Evolutionary conservation across 2,113 vertebrate genomes (phyloP).

Genomic region (Thryonomys swinderianus): DNA sequence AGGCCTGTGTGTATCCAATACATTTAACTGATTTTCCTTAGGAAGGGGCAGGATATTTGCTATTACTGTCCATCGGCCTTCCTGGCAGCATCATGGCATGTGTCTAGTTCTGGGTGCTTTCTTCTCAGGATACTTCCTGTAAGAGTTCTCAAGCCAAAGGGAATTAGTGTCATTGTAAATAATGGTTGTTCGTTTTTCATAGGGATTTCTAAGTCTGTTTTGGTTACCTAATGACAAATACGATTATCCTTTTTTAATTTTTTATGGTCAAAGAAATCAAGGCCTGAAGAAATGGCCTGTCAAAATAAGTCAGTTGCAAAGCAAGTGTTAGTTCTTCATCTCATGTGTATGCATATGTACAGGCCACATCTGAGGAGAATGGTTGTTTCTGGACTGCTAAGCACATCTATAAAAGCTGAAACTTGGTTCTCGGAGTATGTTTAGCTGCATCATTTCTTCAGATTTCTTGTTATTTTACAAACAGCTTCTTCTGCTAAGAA

Average conservation of each 20-base stretch:
- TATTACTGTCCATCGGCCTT: neutral
- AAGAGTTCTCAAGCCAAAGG: constrained; percentile 35
- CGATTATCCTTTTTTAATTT: constrained; percentile 41
- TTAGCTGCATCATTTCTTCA: neutral
- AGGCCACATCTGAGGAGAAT: neutral
- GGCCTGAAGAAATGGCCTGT: constrained; percentile 51
- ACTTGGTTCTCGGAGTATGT: neutral
- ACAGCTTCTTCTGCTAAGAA: constrained; percentile 18
- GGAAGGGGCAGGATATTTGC: neutral
- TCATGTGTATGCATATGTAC: neutral
- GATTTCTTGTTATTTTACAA: constrained; percentile 26
- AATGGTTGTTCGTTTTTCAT: constrained; percentile 24
- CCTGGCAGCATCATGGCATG: neutral
- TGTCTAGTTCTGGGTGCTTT: neutral
- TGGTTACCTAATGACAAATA: constrained; percentile 57
- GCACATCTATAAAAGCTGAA: neutral
- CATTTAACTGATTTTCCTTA: neutral
- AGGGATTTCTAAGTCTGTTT: constrained; percentile 55
- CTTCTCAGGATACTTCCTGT: constrained; percentile 36
- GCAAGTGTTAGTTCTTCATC: neutral
- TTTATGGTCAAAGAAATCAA: constrained; percentile 45
- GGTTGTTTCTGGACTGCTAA: neutral
- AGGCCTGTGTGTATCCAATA: neutral
- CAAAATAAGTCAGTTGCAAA: constrained; percentile 60
- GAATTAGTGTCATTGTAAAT: constrained; percentile 41